These are phyloP conservation scores for Prorops nasuta DNA, from an alignment of 1,140 invertebrate species.

Conservation along the genomic window DNA sequence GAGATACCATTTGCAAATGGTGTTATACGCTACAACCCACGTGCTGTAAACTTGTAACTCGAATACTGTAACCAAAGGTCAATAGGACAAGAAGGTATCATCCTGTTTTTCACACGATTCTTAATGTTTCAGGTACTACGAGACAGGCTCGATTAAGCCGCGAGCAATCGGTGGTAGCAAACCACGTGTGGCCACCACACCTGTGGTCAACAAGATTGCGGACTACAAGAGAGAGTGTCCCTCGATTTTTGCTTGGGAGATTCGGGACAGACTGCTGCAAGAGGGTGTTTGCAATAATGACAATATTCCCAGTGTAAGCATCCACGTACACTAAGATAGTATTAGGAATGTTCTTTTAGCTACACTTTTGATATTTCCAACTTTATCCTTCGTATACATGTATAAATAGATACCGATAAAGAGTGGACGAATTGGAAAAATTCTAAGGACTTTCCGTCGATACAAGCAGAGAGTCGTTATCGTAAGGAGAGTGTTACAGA, in stretches of 20 bases:
- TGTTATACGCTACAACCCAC: too few relatives aligned
- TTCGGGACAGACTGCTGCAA: slow-evolving; percentile 89
- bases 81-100: too few relatives aligned
- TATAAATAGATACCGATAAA: too few relatives aligned
- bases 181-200: slow-evolving; percentile 91
- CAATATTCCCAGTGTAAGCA: slow-evolving; percentile 99
- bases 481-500: too few relatives aligned
- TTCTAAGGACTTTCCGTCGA: background rate
- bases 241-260: slow-evolving; percentile 98
- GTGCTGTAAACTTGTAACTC: too few relatives aligned
- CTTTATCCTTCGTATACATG: too few relatives aligned
- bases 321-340: too few relatives aligned
- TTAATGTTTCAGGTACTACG: slow-evolving; percentile 79
- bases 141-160: slow-evolving; percentile 96
- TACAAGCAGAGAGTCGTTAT: too few relatives aligned
- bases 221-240: slow-evolving; percentile 95
- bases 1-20: too few relatives aligned
- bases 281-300: slow-evolving; percentile 98
- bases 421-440: background rate
- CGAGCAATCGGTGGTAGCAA: slow-evolving; percentile 94
- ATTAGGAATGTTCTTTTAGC: too few relatives aligned
- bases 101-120: background rate
- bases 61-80: too few relatives aligned
- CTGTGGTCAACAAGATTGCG: slow-evolving; percentile 92
- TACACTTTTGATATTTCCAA: too few relatives aligned